Base-by-base conservation (phyloP, 2,113 vertebrate genomes). In the Nerophis ophidion region DNA sequence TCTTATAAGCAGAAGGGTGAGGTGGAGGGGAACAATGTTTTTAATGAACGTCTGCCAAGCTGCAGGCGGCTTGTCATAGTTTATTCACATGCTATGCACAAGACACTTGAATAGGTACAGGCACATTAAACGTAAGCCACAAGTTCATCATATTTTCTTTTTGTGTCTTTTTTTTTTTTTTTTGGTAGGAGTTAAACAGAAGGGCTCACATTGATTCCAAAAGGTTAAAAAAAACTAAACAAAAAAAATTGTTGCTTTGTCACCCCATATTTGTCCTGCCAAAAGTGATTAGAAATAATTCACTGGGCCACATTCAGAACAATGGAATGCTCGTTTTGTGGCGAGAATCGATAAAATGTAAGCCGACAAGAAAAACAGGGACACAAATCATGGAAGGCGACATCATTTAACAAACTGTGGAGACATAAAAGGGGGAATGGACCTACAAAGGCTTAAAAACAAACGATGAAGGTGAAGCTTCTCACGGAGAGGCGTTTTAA, bases 191-290 rank as follows among this genome's bases (percentile, higher is more conserved):
- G 75, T 26, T 52, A 61, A 90, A 94, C 88, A 90, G 93, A 93
- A 93, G 84, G 85, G 86, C 89, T 86, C 75, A 82, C 83, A 71
- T 88, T 84, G 78, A 89, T 81, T 87, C 83, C 78, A 74, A 75
- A 75, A 74, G 81, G 81, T 74, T 77, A 44, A 26, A 26, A 26
- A 26, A 26, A 26, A 26, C 3, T 26, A 16, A 19, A 42, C 7
- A 44, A 56, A 56, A 79, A 83, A 83, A n/a, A n/a, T n/a, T 79
- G 79, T 81, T 90, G 84, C 83, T 87, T 85, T 92, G 93, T 94
- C 92, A 74, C 79, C 82, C 90, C 86, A 49, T 81, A 88, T 95
- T 92, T 93, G 82, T 84, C 77, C 26, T 71, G 53, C 70, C 73
- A 71, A 76, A 57, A 79, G 70, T 78, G 75, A 88, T 82, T 65